Conservation (phyloP, 2,888 invertebrate species). For the Chrysolina haemoptera region DNA sequence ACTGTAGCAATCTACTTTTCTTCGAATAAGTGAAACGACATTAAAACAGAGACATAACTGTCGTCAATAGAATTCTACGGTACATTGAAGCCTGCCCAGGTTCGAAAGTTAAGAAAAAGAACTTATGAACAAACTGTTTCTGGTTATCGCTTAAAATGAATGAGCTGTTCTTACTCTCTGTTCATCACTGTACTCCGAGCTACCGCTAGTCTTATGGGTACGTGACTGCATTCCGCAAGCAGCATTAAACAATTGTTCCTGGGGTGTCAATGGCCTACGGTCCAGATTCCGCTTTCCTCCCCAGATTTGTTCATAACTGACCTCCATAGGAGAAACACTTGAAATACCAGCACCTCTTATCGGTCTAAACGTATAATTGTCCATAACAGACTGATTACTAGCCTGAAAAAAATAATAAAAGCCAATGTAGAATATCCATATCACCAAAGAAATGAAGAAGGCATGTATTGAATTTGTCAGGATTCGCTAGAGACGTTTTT, state of each 20-base stretch:
- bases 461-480: slow-evolving; percentile 25
- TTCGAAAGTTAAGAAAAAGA: too few relatives aligned
- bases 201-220: slow-evolving; percentile 54
- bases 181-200: slow-evolving; percentile 59
- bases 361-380: slow-evolving; percentile 50
- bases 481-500: slow-evolving; percentile 40
- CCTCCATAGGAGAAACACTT: slow-evolving; percentile 50
- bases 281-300: slow-evolving; percentile 33
- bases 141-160: background rate
- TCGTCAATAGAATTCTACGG: too few relatives aligned
- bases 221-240: slow-evolving; percentile 35
- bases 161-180: slow-evolving; percentile 38
- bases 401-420: slow-evolving; percentile 20
- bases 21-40: too few relatives aligned
- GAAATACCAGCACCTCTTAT: slow-evolving; percentile 43
- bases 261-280: slow-evolving; percentile 61
- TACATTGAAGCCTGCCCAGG: too few relatives aligned
- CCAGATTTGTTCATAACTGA: slow-evolving; percentile 46
- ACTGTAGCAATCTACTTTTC: too few relatives aligned
- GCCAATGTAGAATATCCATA: background rate
- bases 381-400: slow-evolving; percentile 27
- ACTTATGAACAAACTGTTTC: too few relatives aligned
- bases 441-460: background rate
- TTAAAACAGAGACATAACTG: too few relatives aligned
- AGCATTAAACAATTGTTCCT: slow-evolving; percentile 54